Conservation (phyloP, 2,888 invertebrate species). For the Plagiodera versicolora region DNA sequence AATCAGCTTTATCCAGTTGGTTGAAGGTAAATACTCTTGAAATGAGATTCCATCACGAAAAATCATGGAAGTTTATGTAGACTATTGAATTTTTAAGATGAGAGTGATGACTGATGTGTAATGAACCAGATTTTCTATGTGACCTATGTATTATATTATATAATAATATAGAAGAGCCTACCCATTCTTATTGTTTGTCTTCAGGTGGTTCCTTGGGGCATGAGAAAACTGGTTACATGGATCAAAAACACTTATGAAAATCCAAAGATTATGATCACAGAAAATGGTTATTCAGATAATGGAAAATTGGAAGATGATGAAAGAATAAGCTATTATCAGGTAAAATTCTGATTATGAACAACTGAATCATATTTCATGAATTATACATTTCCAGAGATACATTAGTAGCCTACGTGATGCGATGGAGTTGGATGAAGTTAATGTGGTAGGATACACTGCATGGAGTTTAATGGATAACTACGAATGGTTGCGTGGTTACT, state of each 20-base stretch:
- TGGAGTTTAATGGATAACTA: constrained; percentile 48
- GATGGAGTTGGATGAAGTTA: constrained; percentile 49
- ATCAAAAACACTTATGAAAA: constrained; percentile 62
- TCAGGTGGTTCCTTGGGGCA: constrained; percentile 56
- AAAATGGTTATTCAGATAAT: constrained; percentile 62
- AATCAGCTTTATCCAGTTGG: constrained; percentile 20
- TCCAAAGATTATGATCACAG: constrained; percentile 62
- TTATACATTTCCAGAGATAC: constrained; percentile 48
- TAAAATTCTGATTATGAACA: constrained; percentile 21
- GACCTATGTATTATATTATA: no score
- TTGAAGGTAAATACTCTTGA: constrained; percentile 19
- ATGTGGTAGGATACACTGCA: constrained; percentile 52
- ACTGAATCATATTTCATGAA: no score
- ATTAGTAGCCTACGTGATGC: constrained; percentile 51
- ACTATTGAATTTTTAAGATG: no score
- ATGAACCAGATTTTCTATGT: no score
- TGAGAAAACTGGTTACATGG: constrained; percentile 62
- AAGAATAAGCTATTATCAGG: constrained; percentile 59
- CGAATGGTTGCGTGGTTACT: constrained; percentile 55
- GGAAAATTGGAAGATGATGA: constrained; percentile 58
- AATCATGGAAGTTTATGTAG: no score
- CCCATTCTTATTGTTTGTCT: no score
- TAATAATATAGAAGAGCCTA: no score
- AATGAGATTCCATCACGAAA: background rate
- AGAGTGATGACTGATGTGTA: no score